Conservation (phyloP, 37 sponge, comb jelly and placozoan genomes). For the Cladorhizidae sp. region DNA sequence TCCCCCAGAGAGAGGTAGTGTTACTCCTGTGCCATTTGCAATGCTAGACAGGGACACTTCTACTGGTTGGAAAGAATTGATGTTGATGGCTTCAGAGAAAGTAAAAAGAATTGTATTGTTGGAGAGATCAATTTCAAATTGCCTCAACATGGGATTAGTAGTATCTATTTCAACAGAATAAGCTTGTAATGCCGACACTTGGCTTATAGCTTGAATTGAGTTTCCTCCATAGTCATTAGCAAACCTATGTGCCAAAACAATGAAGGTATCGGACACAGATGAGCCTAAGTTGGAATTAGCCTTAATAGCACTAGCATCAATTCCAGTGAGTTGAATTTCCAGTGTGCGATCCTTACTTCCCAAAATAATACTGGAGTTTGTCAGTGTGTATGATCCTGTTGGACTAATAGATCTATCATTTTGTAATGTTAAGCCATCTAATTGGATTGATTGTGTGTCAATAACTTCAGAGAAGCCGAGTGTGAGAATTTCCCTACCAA, state of each 20-base stretch:
- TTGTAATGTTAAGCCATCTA: constrained; percentile 53
- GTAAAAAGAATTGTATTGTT: constrained; percentile 37
- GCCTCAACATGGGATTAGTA: constrained; percentile 58
- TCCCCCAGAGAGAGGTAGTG: constrained; percentile 59
- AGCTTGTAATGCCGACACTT: constrained; percentile 48
- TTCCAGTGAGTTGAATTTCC: constrained; percentile 80
- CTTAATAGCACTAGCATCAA: constrained; percentile 84
- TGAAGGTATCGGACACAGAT: constrained; percentile 56
- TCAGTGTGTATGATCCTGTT: constrained; percentile 36
- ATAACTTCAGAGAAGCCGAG: constrained; percentile 83
- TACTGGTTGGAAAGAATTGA: constrained; percentile 50
- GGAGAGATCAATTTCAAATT: constrained; percentile 71
- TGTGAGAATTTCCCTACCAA: constrained; percentile 70
- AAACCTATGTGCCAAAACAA: constrained; percentile 45
- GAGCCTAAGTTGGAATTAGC: constrained; percentile 61
- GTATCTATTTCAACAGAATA: constrained; percentile 53
- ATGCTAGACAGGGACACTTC: constrained; percentile 65
- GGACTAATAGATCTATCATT: constrained; percentile 43
- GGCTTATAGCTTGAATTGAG: constrained; percentile 26
- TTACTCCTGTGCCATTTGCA: constrained; percentile 43
- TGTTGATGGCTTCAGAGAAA: constrained; percentile 86
- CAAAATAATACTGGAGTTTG: constrained; percentile 54
- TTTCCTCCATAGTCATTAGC: constrained; percentile 72
- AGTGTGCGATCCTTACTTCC: constrained; percentile 52
- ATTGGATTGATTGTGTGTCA: constrained; percentile 46